Evolutionary conservation across 2,888 invertebrate species (phyloP).

Genomic region (Merodon equestris): DNA sequence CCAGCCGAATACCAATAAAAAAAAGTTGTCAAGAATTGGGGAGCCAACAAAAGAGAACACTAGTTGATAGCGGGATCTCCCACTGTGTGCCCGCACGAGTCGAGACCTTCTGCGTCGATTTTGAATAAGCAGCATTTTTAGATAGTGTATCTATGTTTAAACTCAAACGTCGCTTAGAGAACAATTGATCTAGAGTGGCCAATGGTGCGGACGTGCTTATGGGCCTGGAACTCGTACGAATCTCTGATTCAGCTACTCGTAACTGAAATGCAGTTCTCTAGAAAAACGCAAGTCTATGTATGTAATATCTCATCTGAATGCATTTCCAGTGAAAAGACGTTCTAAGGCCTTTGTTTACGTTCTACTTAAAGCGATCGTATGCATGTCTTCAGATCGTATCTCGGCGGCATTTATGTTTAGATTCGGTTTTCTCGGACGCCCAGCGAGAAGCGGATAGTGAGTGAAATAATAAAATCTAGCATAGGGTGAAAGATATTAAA

Average conservation of each 20-base stretch:
- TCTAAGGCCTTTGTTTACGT: conserved; percentile 37
- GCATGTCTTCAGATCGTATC: conserved; percentile 33
- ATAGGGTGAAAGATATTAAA: conserved; percentile 18
- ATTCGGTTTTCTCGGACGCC: not conserved
- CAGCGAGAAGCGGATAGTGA: not conserved
- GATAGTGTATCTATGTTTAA: no score
- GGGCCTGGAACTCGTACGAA: no score
- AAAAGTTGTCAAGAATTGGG: conserved; percentile 1
- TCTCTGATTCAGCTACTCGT: not conserved
- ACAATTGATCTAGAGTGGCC: no score
- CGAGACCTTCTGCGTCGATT: no score
- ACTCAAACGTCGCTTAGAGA: no score
- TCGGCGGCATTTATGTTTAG: conserved; percentile 41
- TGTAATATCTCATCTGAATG: conserved; percentile 15
- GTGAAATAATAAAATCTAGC: not conserved
- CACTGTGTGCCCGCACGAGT: no score
- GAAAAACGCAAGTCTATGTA: conserved; percentile 1
- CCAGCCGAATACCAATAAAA: conserved; percentile 5
- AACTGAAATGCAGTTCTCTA: conserved; percentile 30
- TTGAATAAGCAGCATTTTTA: not conserved
- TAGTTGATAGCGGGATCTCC: no score
- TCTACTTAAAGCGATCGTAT: conserved; percentile 33
- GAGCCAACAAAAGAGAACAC: no score
- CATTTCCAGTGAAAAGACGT: conserved; percentile 32
- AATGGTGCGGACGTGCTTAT: no score